These are phyloP conservation scores for Mycetomoellerius zeteki DNA, from an alignment of 1,140 invertebrate genomes.

Conservation along the genomic window DNA sequence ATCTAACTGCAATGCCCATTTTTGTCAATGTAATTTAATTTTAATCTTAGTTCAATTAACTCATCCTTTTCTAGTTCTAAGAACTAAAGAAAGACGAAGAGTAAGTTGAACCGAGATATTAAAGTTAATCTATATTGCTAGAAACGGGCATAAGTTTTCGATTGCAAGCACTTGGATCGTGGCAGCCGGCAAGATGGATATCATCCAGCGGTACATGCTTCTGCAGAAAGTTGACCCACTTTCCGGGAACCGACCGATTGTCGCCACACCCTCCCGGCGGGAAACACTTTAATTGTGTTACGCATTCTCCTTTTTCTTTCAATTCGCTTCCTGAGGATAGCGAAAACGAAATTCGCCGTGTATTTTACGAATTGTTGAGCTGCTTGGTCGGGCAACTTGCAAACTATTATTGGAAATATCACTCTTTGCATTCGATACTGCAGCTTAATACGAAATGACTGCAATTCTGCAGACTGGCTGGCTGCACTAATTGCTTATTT, in stretches of 20 bases:
- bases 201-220: constrained; percentile 1
- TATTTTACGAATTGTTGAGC: constrained; percentile 27
- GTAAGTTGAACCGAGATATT: too few relatives aligned
- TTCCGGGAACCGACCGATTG: constrained; percentile 53
- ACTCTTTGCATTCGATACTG: constrained; percentile 12
- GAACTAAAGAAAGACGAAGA: too few relatives aligned
- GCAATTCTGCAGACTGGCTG: background rate
- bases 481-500: background rate
- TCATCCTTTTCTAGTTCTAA: too few relatives aligned
- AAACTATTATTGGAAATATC: constrained; percentile 21
- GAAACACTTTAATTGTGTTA: constrained; percentile 60
- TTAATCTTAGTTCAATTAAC: too few relatives aligned
- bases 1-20: too few relatives aligned
- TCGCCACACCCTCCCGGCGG: constrained; percentile 38
- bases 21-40: too few relatives aligned
- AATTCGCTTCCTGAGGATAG: background rate
- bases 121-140: too few relatives aligned
- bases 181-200: constrained; percentile 31
- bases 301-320: background rate
- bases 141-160: background rate
- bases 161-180: background rate
- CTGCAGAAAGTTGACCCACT: constrained; percentile 34
- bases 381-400: constrained; percentile 7
- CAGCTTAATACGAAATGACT: background rate
- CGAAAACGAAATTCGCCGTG: constrained; percentile 28